Conservation (phyloP, 2,113 vertebrate genomes). For the Notothenia coriiceps region DNA sequence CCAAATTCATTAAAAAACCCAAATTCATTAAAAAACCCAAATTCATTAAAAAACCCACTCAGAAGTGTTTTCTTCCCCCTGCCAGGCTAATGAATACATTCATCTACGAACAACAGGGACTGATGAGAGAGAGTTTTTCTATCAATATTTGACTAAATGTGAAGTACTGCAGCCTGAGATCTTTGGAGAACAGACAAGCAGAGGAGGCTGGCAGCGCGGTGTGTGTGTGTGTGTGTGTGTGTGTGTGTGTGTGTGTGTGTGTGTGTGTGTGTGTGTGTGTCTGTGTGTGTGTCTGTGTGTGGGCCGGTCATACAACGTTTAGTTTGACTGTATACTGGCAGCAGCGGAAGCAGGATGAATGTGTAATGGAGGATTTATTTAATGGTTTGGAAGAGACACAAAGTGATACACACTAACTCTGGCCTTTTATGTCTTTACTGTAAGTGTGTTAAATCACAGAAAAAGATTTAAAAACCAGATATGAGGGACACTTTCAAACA, state of each 20-base stretch:
- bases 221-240: neutral
- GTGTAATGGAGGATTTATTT: constrained; percentile 44
- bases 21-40: too few relatives aligned
- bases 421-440: neutral
- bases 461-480: constrained; percentile 7
- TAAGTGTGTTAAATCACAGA: constrained; percentile 15
- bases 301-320: constrained; percentile 41
- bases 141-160: constrained; percentile 30
- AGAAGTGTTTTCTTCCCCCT: neutral
- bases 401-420: neutral
- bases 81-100: constrained; percentile 2
- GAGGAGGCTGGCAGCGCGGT: neutral
- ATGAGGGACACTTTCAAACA: constrained; percentile 8
- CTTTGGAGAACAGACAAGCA: too few relatives aligned
- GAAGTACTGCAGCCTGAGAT: neutral
- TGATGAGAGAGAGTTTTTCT: constrained; percentile 26
- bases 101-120: neutral
- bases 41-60: neutral
- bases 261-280: neutral
- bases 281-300: constrained; percentile 28
- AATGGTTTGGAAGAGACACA: constrained; percentile 33
- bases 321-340: constrained; percentile 46
- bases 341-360: constrained; percentile 40
- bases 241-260: neutral
- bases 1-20: neutral